These are phyloP conservation scores for Rhopalosiphum nymphaeae DNA, from an alignment of 2,888 invertebrate species.

Conservation along the genomic window DNA sequence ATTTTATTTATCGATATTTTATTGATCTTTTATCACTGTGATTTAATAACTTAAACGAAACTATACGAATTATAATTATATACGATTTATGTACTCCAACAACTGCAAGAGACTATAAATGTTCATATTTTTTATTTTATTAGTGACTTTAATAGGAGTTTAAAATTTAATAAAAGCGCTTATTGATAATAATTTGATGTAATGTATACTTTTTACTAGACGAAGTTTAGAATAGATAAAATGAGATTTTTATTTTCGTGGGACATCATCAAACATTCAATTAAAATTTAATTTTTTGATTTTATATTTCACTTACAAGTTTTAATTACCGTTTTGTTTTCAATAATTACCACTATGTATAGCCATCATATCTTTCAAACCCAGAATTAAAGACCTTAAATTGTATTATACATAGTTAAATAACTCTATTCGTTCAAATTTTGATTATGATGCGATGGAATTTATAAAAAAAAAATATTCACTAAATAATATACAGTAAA, in stretches of 20 bases:
- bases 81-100: not conserved
- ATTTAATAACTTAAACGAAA: not conserved
- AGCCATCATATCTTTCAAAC: too few species aligned
- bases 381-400: too few species aligned
- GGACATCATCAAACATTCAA: not conserved
- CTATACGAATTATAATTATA: not conserved
- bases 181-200: not conserved
- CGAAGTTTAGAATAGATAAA: not conserved
- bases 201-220: not conserved
- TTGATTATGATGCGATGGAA: too few species aligned
- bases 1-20: not conserved
- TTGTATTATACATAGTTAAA: too few species aligned
- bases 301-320: not conserved
- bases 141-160: not conserved
- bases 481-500: too few species aligned
- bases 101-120: not conserved
- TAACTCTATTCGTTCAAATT: too few species aligned
- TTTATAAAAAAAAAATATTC: too few species aligned
- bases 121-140: not conserved
- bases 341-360: too few species aligned
- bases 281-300: not conserved
- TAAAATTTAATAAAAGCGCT: not conserved
- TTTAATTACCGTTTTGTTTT: not conserved
- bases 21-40: not conserved
- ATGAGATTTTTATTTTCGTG: not conserved